A percentile compares a stretch with the other conserved stretches of the same genome.
phyloP scores from a whole-genome alignment of 2,888 invertebrate species.

The Brachyptera risi region DNA sequence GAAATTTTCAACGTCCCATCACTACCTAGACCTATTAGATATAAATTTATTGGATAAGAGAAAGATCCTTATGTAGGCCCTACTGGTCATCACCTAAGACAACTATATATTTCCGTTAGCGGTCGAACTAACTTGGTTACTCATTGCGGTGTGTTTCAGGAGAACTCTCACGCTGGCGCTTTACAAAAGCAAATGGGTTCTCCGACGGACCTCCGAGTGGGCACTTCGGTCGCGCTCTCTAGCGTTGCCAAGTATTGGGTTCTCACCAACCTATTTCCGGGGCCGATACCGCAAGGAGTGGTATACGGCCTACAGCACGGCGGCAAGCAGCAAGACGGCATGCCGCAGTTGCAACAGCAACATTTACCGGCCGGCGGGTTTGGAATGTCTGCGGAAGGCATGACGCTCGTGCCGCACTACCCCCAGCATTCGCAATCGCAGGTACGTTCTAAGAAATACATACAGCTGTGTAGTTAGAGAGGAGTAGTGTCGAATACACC shows the following conservation, averaged over 20 bases:
- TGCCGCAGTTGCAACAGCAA: conserved; percentile 23
- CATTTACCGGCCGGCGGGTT: conserved; percentile 24
- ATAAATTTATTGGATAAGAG: no score
- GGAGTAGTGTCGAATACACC: no score
- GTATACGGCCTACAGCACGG: conserved; percentile 34
- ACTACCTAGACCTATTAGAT: no score
- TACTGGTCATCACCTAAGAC: no score
- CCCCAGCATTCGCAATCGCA: conserved; percentile 36
- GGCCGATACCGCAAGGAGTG: conserved; percentile 65
- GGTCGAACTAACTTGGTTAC: no score
- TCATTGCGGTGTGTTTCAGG: neutral
- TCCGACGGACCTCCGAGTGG: conserved; percentile 40
- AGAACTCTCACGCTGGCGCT: conserved; percentile 23
- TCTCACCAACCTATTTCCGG: conserved; percentile 74
- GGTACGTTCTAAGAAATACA: conserved; percentile 26
- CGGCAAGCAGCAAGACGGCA: conserved; percentile 34
- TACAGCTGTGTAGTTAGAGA: neutral
- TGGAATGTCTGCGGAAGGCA: conserved; percentile 27
- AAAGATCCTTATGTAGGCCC: no score
- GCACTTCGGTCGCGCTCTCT: conserved; percentile 62
- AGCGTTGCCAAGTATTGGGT: conserved; percentile 82
- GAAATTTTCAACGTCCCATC: no score
- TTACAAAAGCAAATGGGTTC: conserved; percentile 27
- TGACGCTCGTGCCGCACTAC: conserved; percentile 35
- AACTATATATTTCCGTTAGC: no score